Evolutionary conservation across 2,888 invertebrate genomes (phyloP), one percentile per base, ranked within the genome.

Genomic region (Agelastica alni): DNA sequence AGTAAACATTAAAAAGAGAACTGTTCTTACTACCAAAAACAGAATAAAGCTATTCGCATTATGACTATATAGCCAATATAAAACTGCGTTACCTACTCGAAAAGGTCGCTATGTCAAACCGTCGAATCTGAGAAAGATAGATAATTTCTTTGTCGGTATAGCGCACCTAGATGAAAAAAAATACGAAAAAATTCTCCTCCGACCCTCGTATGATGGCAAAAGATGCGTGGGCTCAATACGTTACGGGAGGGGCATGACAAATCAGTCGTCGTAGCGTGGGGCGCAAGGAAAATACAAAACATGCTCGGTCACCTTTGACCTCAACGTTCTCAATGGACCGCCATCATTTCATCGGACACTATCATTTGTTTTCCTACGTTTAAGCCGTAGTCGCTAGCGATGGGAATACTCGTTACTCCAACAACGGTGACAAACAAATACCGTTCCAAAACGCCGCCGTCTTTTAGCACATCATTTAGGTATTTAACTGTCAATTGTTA

Each of bases 261-360:
- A 74, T 74, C 73, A 72, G 72, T 67, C 68, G 56, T 62, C 32
- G 64, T 60, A 62, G 59, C 61, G 58, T 61, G 65, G 65, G 68
- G 65, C 58, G 59, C 56, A 47, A 54, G 60, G 64, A 64, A 62
- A 61, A 51, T 46, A 54, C 58, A 56, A 66, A 71, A 72, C 73
- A 73, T 73, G 73, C 73, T 70, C 72, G 72, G 61, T 70, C 70
- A 75, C 74, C 75, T 72, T 63, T 74, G 72, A 75, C 75, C 73
- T 65, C 67, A 61, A 61, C 65, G 68, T 72, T 70, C 70, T 75
- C 73, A 74, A 74, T 73, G 74, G 72, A 71, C 71, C 72, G 73
- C 73, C 73, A 73, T 74, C 73, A 72, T 73, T 71, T 69, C 70
- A 72, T 70, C 71, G 70, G 72, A 72, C 71, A 70, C 71, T 71